Evolutionary conservation across 2,113 vertebrate genomes (phyloP), one percentile per base, ranked within the genome.

Genomic region (Petrocephalus microphthalmus): DNA sequence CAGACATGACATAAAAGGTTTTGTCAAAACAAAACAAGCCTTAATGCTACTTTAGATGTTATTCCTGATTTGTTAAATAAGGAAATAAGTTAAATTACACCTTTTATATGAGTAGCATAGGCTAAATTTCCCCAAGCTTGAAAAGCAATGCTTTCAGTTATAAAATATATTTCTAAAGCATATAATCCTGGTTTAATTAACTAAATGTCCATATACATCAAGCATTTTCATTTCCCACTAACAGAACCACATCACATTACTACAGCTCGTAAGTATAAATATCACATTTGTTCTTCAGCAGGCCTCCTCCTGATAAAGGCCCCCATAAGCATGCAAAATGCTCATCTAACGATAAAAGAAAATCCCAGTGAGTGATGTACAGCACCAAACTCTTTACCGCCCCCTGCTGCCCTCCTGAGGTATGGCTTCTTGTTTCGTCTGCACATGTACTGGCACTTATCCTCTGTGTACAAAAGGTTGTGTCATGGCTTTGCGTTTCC

Each of bases 341-440:
- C 45, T 83, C 45, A 22, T 83, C 20, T n/a, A 49, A 85, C 2
- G 42, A 47, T 20, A 19, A 51, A 84, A 22, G 49, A 45, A 42
- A 82, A 45, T 64, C 19, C 54, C 85, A 64, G 29, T n/a, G 53
- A 25, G 25, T 17, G 19, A 81, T 17, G 52, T 51, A 54, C 33
- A 82, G 71, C 78, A 87, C 87, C 87, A 11, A 56, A 20, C 52
- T 33, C 37, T 60, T 84, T 20, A 88, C 1, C 33, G 7, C 33
- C 87, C 51, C 22, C 52, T 22, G n/a, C 56, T 84, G 57, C 49
- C 45, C 84, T 52, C 54, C 47, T 52, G 83, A 89, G 56, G 84
- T 89, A 85, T 89, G 57, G 84, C 83, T 89, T 89, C 88, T 85
- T 57, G 19, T 86, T 89, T 78, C 45, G 33, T 84, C 64, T 22